phyloP scores from a whole-genome alignment of 30 jellyfish, hydroid and myxozoan genomes.

The Hydractinia echinata region DNA sequence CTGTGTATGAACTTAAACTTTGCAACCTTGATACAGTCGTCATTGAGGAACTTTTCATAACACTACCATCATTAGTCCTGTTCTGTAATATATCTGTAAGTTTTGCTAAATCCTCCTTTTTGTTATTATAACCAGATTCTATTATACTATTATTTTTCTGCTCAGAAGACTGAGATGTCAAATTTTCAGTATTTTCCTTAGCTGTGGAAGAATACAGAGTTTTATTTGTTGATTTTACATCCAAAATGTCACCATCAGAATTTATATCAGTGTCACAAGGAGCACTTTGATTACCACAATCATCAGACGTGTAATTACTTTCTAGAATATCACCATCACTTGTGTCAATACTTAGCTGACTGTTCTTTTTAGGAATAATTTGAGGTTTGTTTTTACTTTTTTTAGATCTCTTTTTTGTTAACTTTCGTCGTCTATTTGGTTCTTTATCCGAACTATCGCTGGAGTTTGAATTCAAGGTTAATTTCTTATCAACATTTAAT shows the following conservation, averaged over 20 bases:
- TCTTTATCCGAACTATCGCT: constrained; percentile 12
- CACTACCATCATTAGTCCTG: background rate
- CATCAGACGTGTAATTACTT: constrained; percentile 28
- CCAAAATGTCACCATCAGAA: constrained; percentile 6
- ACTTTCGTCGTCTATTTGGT: constrained; percentile 1
- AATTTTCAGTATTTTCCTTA: constrained; percentile 14
- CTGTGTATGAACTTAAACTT: constrained; percentile 16
- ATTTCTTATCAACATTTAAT: background rate
- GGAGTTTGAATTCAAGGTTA: background rate
- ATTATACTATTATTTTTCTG: constrained; percentile 10
- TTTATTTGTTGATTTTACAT: constrained; percentile 12
- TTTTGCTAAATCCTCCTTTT: constrained; percentile 13
- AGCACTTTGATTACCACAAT: background rate
- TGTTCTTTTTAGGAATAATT: background rate
- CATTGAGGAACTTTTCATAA: constrained; percentile 41
- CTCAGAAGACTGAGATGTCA: constrained; percentile 23
- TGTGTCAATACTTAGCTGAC: constrained; percentile 10
- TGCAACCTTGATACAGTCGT: constrained; percentile 25
- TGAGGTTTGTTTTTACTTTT: background rate
- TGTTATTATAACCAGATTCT: constrained; percentile 3
- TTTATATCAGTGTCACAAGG: constrained; percentile 3
- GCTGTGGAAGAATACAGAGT: constrained; percentile 11
- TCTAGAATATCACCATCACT: constrained; percentile 28
- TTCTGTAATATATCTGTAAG: constrained; percentile 1
- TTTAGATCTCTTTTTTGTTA: constrained; percentile 21